Evolutionary conservation across 2,113 vertebrate species (phyloP).

Genomic region (Felis catus): F.catus_Fca126_mat1.0 CM031426.1:31335001-31335500

Average conservation of each 20-base stretch:
- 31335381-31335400: background rate
- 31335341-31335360: background rate
- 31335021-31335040: background rate
- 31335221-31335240: background rate
- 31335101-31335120: background rate
- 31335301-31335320: background rate
- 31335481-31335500: slow-evolving; percentile 31
- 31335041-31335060: background rate
- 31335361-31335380: background rate
- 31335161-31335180: background rate
- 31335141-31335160: background rate
- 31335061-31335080: background rate
- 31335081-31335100: background rate
- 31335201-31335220: background rate
- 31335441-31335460: background rate
- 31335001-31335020: background rate
- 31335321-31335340: background rate
- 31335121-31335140: background rate
- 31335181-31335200: background rate
- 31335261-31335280: background rate
- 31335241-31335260: background rate
- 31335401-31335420: background rate
- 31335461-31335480: background rate
- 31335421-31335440: background rate
- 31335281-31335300: background rate